Evolutionary conservation across 64 coral and sea anemone genomes (phyloP).

Genomic region (Montipora efflorescens): DNA sequence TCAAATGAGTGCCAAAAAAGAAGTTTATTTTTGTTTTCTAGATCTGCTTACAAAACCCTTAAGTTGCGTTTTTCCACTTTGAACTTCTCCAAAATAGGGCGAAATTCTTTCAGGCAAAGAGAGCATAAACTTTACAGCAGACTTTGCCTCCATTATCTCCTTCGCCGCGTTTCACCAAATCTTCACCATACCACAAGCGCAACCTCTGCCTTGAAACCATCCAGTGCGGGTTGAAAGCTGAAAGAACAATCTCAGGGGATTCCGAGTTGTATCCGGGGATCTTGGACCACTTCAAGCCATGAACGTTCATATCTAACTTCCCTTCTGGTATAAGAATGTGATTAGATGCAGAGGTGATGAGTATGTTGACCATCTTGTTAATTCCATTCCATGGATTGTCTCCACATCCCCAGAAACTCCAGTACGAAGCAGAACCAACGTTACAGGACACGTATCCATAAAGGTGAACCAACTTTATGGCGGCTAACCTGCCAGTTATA

Average conservation of each 20-base stretch:
- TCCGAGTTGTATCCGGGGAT: constrained; percentile 12
- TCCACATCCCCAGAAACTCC: constrained; percentile 15
- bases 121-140: background rate
- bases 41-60: too few relatives aligned
- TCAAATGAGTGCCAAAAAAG: too few relatives aligned
- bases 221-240: background rate
- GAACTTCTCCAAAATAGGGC: too few relatives aligned
- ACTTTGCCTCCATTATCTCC: constrained; percentile 1
- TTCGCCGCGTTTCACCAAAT: background rate
- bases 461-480: background rate
- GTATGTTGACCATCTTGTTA: too few relatives aligned
- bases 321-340: background rate
- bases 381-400: background rate
- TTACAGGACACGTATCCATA: constrained; percentile 1
- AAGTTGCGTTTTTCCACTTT: too few relatives aligned
- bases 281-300: background rate
- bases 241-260: constrained; percentile 12
- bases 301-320: too few relatives aligned
- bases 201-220: background rate
- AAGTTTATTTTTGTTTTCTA: too few relatives aligned
- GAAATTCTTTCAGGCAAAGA: background rate
- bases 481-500: constrained; percentile 4
- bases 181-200: constrained; percentile 46
- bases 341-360: background rate
- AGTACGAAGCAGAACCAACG: too few relatives aligned